Evolutionary conservation across 1,140 invertebrate genomes (phyloP).

Genomic region (Heliconius himera): DNA sequence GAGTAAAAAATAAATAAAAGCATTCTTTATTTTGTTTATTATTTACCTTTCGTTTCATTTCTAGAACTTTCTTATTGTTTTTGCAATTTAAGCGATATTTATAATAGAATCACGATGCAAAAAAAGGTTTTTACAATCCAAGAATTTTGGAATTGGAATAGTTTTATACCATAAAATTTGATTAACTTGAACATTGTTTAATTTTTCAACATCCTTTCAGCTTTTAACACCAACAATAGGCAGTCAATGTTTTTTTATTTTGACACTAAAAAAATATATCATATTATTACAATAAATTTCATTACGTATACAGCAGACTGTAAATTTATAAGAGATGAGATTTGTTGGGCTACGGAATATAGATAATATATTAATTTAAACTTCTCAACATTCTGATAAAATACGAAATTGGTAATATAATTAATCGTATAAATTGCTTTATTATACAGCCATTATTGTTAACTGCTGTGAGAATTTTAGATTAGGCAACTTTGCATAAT

Average conservation of each 20-base stretch:
- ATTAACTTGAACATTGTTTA: too few species aligned
- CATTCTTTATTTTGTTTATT: conserved; percentile 10
- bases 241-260: too few species aligned
- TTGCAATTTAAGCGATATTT: conserved; percentile 25
- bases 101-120: conserved; percentile 26
- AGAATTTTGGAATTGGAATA: too few species aligned
- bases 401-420: conserved; percentile 21
- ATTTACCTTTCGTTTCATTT: conserved; percentile 21
- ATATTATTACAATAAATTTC: too few species aligned
- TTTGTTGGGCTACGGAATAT: not conserved
- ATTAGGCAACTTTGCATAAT: conserved; percentile 30
- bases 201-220: too few species aligned
- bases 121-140: too few species aligned
- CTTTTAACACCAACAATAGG: too few species aligned
- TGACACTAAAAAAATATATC: too few species aligned
- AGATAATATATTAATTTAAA: conserved; percentile 23
- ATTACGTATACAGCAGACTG: too few species aligned
- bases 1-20: conserved; percentile 12
- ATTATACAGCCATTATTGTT: conserved; percentile 33
- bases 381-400: conserved; percentile 19
- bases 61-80: conserved; percentile 13
- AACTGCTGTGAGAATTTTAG: conserved; percentile 21
- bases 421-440: conserved; percentile 33
- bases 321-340: not conserved
- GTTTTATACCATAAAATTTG: too few species aligned